Conservation (phyloP, 2,888 invertebrate species). For the Drosophila mulleri region DNA sequence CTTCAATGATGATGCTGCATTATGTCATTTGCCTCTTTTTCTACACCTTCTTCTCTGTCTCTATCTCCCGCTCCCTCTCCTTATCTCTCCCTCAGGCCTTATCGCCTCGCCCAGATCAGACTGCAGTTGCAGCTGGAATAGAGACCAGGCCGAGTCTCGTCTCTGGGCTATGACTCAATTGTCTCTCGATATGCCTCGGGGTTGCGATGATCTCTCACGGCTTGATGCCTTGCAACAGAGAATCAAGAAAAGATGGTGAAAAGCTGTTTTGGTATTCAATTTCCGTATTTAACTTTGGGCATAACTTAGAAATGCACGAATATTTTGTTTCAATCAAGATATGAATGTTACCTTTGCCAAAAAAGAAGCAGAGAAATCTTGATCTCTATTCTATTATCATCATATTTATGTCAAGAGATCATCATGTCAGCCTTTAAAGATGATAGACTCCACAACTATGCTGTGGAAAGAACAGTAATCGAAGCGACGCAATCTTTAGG, state of each 20-base stretch:
- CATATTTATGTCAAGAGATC: no score
- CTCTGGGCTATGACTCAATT: conserved; percentile 47
- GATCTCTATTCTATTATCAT: background rate
- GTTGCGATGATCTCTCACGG: conserved; percentile 37
- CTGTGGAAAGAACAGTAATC: no score
- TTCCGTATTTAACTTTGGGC: conserved; percentile 20
- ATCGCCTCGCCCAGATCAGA: conserved; percentile 55
- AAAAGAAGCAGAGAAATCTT: no score
- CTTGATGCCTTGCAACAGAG: conserved; percentile 17
- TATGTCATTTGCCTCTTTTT: conserved; percentile 75
- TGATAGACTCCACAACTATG: no score
- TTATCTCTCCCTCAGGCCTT: conserved; percentile 26
- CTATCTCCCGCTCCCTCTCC: conserved; percentile 7
- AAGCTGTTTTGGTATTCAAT: conserved; percentile 26
- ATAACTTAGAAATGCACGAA: background rate
- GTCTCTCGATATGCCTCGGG: conserved; percentile 5
- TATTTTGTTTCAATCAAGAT: conserved; percentile 21
- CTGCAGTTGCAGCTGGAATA: conserved; percentile 34
- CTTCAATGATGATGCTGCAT: conserved; percentile 68
- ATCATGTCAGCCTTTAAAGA: no score
- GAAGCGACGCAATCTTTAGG: no score
- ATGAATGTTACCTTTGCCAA: background rate
- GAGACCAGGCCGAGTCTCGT: background rate
- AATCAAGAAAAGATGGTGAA: background rate
- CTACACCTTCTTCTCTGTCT: conserved; percentile 57